Percentiles rank a stretch among this genome's conserved stretches.
Conservation (phyloP, 2,113 vertebrate genomes). For the Corythaeola cristata region DNA sequence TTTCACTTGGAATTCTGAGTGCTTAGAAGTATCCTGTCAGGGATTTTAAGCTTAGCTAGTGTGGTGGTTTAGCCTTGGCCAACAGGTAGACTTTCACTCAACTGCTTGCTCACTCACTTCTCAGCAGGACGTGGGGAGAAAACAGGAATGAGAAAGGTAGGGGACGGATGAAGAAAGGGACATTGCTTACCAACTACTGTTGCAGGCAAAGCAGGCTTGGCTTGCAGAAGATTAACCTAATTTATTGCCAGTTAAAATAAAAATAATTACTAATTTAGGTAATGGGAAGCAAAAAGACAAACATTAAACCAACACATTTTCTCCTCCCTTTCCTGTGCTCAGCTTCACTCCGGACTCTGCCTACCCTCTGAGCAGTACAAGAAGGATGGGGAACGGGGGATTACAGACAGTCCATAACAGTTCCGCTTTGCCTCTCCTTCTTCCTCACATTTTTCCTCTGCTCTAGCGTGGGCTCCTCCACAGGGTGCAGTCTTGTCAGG, state of each 20-base stretch:
- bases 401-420: neutral
- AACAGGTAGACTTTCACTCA: neutral
- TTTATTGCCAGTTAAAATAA: neutral
- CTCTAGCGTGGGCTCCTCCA: neutral
- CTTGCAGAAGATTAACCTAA: neutral
- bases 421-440: neutral
- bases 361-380: accelerated
- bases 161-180: neutral
- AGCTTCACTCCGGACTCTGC: neutral
- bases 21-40: neutral
- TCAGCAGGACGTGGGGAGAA: neutral
- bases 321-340: neutral
- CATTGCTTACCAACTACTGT: neutral
- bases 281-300: neutral
- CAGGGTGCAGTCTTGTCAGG: neutral
- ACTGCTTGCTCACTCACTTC: neutral
- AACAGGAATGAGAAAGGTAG: neutral
- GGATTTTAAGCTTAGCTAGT: neutral
- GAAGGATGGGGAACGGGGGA: neutral
- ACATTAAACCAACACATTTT: neutral
- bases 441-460: neutral
- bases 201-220: neutral
- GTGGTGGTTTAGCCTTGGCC: neutral
- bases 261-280: neutral
- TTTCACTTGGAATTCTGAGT: neutral